A percentile compares a stretch with the other conserved stretches of the same genome.
These are phyloP conservation scores for Labeo calbasu DNA, from an alignment of 2,797 vertebrate genomes.

Conservation along the genomic window DNA sequence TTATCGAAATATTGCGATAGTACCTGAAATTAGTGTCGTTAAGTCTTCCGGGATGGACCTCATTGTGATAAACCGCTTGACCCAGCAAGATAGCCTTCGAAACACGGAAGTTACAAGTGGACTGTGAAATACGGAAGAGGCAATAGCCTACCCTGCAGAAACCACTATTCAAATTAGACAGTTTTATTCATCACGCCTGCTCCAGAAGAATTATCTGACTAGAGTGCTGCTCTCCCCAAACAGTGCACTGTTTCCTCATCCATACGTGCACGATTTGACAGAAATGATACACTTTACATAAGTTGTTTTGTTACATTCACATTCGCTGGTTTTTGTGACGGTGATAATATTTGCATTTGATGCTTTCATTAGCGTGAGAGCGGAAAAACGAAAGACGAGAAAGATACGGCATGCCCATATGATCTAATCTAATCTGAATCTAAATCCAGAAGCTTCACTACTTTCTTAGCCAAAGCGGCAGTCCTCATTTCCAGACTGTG, in stretches of 20 bases:
- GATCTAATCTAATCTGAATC: constrained; percentile 7
- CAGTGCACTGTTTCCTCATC: constrained; percentile 8
- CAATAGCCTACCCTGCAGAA: not conserved
- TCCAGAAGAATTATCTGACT: not conserved
- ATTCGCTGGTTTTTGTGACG: not conserved
- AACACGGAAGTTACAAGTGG: constrained; percentile 65
- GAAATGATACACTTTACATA: not conserved
- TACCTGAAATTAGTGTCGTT: constrained; percentile 78
- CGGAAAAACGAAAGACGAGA: not conserved
- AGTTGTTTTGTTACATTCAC: not conserved
- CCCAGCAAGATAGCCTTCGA: constrained; percentile 51
- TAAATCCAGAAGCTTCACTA: not conserved
- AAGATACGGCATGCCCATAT: not conserved
- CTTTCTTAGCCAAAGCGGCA: not conserved
- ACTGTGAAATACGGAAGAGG: constrained; percentile 74
- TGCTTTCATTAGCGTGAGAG: not conserved
- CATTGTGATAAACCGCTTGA: constrained; percentile 64
- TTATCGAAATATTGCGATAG: constrained; percentile 1
- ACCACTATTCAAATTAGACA: constrained; percentile 24
- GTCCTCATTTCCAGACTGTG: not conserved
- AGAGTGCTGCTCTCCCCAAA: constrained; percentile 2
- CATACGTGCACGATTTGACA: not conserved
- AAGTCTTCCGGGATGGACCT: constrained; percentile 76
- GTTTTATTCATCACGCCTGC: constrained; percentile 8
- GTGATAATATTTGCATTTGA: not conserved